These are phyloP conservation scores for Caenorhabditis angaria DNA, from an alignment of 2,888 invertebrate species.

Conservation along the genomic window DNA sequence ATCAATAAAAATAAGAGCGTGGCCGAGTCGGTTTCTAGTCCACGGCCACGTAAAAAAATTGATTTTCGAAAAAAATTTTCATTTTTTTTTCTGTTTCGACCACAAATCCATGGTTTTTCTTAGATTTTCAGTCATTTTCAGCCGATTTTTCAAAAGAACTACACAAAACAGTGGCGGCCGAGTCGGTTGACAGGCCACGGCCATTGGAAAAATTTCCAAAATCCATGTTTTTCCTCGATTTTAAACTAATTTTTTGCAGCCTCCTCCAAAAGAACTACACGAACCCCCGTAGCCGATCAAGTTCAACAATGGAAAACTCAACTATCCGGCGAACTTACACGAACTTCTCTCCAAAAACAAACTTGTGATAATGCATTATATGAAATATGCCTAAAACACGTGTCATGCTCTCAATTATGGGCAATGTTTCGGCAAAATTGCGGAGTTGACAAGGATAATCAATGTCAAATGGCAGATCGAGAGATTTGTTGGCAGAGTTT, in stretches of 20 bases:
- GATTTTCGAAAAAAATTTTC: no score
- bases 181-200: no score
- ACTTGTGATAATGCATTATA: constrained; percentile 67
- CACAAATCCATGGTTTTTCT: no score
- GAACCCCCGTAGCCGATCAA: constrained; percentile 47
- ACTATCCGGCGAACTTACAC: constrained; percentile 45
- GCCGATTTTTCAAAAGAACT: no score
- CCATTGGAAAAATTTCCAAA: no score
- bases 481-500: constrained; percentile 71
- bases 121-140: no score
- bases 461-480: constrained; percentile 66
- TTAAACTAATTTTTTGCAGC: background rate
- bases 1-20: no score
- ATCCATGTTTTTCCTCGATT: background rate
- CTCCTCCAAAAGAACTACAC: constrained; percentile 27
- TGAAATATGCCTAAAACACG: constrained; percentile 66
- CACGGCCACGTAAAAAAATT: no score
- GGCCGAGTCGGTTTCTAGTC: no score
- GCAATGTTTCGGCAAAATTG: constrained; percentile 66
- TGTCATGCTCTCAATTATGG: constrained; percentile 70
- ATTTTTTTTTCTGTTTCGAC: no score
- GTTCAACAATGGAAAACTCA: constrained; percentile 50
- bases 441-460: constrained; percentile 67
- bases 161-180: no score
- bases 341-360: constrained; percentile 32